Evolutionary conservation across 2,888 invertebrate genomes (phyloP).

Genomic region (Caenorhabditis angaria): DNA sequence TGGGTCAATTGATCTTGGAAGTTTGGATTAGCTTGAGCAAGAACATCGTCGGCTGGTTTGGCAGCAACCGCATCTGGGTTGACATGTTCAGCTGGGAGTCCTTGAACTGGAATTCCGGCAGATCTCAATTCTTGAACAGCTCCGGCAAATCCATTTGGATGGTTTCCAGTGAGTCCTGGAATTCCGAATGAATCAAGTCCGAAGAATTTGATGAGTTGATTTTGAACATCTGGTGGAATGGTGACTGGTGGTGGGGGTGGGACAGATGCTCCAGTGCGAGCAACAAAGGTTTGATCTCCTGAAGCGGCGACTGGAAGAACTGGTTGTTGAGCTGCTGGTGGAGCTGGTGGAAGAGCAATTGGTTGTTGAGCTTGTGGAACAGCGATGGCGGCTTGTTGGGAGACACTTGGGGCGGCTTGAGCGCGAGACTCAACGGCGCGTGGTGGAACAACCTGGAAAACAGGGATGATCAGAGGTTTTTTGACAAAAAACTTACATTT

Average conservation of each 20-base stretch:
- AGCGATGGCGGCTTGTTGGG: conserved; percentile 36
- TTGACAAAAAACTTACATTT: conserved; percentile 25
- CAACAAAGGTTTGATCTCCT: conserved; percentile 52
- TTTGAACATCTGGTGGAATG: conserved; percentile 71
- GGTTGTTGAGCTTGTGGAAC: conserved; percentile 50
- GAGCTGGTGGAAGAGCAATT: conserved; percentile 47
- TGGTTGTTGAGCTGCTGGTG: conserved; percentile 50
- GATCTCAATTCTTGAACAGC: conserved; percentile 70
- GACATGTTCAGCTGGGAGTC: conserved; percentile 62
- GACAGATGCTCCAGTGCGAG: conserved; percentile 38
- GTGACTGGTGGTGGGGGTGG: conserved; percentile 69
- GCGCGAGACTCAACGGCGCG: conserved; percentile 54
- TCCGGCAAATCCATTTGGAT: conserved; percentile 70
- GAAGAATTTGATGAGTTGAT: conserved; percentile 72
- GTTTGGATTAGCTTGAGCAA: conserved; percentile 70
- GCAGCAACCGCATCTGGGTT: conserved; percentile 54
- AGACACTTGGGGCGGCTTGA: conserved; percentile 31
- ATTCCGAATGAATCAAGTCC: conserved; percentile 72
- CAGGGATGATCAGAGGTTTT: neutral
- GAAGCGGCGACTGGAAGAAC: conserved; percentile 49
- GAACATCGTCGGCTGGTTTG: conserved; percentile 51
- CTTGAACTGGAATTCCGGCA: conserved; percentile 70
- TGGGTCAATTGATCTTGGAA: conserved; percentile 66
- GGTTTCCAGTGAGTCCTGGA: conserved; percentile 70
- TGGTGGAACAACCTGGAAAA: conserved; percentile 54